A percentile compares a stretch with the other conserved stretches of the same genome.
Evolutionary conservation across 2,888 invertebrate species (phyloP).

Genomic region (Caenorhabditis macrosperma): DNA sequence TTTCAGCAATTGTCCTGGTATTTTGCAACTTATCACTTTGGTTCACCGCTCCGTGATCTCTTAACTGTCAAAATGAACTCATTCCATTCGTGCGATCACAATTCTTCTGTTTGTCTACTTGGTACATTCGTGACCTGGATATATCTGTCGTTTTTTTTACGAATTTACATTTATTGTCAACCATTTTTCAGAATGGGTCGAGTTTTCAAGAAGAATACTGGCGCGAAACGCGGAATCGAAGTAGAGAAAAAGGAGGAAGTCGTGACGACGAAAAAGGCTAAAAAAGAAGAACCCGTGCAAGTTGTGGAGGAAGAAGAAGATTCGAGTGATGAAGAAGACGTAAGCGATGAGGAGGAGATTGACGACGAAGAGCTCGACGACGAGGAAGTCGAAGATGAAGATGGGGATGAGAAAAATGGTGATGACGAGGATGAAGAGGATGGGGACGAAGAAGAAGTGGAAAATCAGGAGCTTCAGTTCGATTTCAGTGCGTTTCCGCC

Average conservation of each 20-base stretch:
- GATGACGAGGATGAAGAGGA: conserved; percentile 67
- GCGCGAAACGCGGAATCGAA: conserved; percentile 15
- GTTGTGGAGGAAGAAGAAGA: conserved; percentile 47
- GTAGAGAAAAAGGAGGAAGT: conserved; percentile 9
- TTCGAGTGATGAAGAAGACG: conserved; percentile 17
- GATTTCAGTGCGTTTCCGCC: conserved; percentile 76
- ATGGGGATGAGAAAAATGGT: conserved; percentile 59
- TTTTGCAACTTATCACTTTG: too few species aligned
- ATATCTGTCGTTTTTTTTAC: too few species aligned
- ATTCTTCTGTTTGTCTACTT: too few species aligned
- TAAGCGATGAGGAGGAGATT: conserved; percentile 28
- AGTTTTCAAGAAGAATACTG: conserved; percentile 47
- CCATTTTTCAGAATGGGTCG: conserved; percentile 42
- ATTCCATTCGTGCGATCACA: too few species aligned
- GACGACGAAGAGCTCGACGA: conserved; percentile 51
- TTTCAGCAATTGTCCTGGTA: too few species aligned
- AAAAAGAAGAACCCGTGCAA: conserved; percentile 32
- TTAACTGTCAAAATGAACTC: too few species aligned
- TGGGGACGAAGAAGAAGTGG: conserved; percentile 8
- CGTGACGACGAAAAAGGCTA: conserved; percentile 28
- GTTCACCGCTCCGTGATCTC: too few species aligned
- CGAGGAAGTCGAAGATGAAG: conserved; percentile 2
- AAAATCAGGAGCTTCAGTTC: conserved; percentile 64
- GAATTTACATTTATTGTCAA: too few species aligned
- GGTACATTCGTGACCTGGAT: too few species aligned